These are phyloP conservation scores for Drosophila pallidifrons DNA, from an alignment of 1,140 invertebrate genomes.

Conservation along the genomic window DNA sequence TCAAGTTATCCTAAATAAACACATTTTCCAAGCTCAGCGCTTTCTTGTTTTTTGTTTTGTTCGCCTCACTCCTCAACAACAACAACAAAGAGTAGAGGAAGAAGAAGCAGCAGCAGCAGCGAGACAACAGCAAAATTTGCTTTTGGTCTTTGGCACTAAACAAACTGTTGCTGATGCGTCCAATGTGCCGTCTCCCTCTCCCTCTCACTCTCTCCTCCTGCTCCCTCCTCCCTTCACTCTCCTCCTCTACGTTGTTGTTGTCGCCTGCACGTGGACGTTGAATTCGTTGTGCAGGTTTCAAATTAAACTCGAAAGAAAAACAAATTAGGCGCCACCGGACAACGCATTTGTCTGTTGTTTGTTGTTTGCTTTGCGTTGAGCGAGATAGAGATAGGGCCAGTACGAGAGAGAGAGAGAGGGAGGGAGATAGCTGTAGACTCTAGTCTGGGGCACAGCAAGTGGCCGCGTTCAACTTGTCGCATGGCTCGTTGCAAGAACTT, in stretches of 20 bases:
- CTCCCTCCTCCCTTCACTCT: background rate
- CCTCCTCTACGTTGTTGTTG: background rate
- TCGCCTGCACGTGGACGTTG: constrained; percentile 23
- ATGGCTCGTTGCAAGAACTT: constrained; percentile 43
- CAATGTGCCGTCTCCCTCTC: background rate
- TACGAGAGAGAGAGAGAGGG: background rate
- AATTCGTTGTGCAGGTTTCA: constrained; percentile 65
- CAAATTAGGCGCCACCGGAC: constrained; percentile 78
- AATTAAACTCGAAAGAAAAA: constrained; percentile 82
- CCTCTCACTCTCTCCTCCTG: background rate
- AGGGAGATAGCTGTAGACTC: background rate
- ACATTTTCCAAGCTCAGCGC: constrained; percentile 74
- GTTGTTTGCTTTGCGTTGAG: constrained; percentile 33
- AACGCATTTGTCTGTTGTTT: constrained; percentile 74
- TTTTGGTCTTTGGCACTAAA: constrained; percentile 57
- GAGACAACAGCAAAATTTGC: constrained; percentile 44
- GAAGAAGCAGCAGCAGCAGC: background rate
- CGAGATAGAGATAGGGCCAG: background rate
- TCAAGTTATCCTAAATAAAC: constrained; percentile 83
- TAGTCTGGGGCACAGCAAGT: constrained; percentile 3
- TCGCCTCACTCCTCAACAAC: background rate
- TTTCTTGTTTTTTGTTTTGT: constrained; percentile 28
- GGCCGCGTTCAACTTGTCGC: constrained; percentile 50
- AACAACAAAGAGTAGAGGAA: background rate
- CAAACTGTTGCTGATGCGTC: constrained; percentile 71